Conservation (phyloP, 1,140 invertebrate genomes). For the Neomicropteryx cornuta region DNA sequence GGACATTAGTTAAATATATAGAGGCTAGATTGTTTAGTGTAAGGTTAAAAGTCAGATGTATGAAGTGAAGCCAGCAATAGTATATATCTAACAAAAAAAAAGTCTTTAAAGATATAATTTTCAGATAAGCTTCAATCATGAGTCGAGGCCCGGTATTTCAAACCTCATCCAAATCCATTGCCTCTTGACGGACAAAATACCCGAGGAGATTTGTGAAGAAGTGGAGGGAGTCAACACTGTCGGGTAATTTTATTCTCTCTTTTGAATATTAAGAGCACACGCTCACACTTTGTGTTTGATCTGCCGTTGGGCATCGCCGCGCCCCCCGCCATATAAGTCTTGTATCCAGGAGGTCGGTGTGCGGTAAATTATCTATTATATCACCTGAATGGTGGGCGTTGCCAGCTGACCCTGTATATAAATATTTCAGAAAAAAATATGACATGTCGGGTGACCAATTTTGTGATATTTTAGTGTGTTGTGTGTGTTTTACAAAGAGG, state of each 20-base stretch:
- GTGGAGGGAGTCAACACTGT: slow-evolving; percentile 59
- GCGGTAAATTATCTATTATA: not conserved
- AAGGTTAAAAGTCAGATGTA: no score
- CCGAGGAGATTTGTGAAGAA: slow-evolving; percentile 62
- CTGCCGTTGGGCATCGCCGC: slow-evolving; percentile 3
- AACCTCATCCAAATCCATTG: slow-evolving; percentile 85
- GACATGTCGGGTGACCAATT: no score
- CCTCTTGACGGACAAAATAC: slow-evolving; percentile 53
- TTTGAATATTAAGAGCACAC: slow-evolving; percentile 6
- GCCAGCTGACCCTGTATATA: not conserved
- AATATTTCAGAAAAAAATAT: slow-evolving; percentile 5
- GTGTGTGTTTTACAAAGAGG: no score
- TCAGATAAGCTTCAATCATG: slow-evolving; percentile 68
- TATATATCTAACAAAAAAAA: no score
- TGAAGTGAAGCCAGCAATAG: no score
- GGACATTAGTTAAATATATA: no score
- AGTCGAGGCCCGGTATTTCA: slow-evolving; percentile 70
- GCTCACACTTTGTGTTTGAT: slow-evolving; percentile 7
- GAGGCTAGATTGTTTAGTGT: no score
- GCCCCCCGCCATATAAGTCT: no score
- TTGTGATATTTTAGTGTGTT: no score
- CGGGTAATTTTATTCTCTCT: slow-evolving; percentile 32
- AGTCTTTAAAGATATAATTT: slow-evolving; percentile 6
- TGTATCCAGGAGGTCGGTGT: not conserved
- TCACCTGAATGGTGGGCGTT: not conserved